Percentiles rank a stretch among this genome's conserved stretches.
These are phyloP conservation scores for Drosophila pachea DNA, from an alignment of 1,140 invertebrate species.

Conservation along the genomic window DNA sequence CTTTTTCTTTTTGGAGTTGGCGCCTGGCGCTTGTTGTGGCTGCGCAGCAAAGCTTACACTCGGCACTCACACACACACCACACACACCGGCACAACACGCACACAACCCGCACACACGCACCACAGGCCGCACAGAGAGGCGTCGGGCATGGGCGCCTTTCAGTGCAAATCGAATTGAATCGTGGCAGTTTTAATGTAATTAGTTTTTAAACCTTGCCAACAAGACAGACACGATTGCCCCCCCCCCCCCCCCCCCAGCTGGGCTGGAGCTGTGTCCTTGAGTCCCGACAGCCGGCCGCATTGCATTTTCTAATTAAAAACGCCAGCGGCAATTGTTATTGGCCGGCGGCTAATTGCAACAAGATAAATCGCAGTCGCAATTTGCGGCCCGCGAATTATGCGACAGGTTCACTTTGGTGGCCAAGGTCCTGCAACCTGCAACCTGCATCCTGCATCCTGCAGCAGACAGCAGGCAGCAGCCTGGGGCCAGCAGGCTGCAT, in stretches of 20 bases:
- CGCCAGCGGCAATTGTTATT: constrained; percentile 69
- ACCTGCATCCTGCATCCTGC: too few relatives aligned
- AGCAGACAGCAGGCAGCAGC: too few relatives aligned
- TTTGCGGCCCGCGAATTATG: constrained; percentile 64
- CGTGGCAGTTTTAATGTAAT: constrained; percentile 77
- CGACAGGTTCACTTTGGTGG: constrained; percentile 74
- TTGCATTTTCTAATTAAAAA: constrained; percentile 72
- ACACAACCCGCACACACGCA: constrained; percentile 27
- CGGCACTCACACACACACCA: constrained; percentile 21
- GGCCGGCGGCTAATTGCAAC: constrained; percentile 68
- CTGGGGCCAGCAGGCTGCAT: too few relatives aligned
- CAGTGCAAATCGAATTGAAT: constrained; percentile 76
- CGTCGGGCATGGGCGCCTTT: background rate
- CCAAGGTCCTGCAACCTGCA: constrained; percentile 49
- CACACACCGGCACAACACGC: constrained; percentile 4
- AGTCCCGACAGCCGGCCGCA: background rate
- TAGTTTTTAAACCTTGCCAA: constrained; percentile 74
- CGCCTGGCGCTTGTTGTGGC: constrained; percentile 20
- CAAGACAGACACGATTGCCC: constrained; percentile 33
- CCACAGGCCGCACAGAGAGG: constrained; percentile 16
- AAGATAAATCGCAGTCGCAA: constrained; percentile 72
- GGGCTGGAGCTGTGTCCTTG: background rate
- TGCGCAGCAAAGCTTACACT: constrained; percentile 17
- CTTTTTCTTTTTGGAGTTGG: constrained; percentile 33
- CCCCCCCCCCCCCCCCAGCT: background rate